A percentile compares a stretch with the other conserved stretches of the same genome.
These are phyloP conservation scores for Cryptus viduatorius DNA, from an alignment of 2,888 invertebrate species.

Conservation along the genomic window DNA sequence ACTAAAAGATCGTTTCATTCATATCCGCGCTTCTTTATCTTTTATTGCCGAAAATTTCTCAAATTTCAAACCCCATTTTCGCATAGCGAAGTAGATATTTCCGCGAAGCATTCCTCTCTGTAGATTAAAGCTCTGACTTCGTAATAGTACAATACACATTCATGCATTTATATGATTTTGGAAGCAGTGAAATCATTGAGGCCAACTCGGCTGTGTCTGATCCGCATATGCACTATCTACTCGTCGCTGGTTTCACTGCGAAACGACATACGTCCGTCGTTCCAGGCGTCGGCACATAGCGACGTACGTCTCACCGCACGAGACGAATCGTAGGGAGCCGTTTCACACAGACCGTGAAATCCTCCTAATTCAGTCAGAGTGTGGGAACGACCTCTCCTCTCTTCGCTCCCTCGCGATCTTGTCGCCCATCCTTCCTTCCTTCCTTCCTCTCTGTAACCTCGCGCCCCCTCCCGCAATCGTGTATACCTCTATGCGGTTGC, in stretches of 20 bases:
- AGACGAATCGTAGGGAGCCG: constrained; percentile 57
- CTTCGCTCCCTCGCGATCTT: constrained; percentile 5
- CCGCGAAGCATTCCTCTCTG: background rate
- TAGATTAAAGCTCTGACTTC: background rate
- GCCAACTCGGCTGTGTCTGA: constrained; percentile 8
- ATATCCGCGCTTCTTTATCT: background rate
- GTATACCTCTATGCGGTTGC: constrained; percentile 36
- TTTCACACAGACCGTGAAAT: constrained; percentile 70
- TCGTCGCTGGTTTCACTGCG: background rate
- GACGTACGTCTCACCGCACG: constrained; percentile 64
- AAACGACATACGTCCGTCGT: constrained; percentile 46
- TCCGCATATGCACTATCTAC: constrained; percentile 11
- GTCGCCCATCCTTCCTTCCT: constrained; percentile 41
- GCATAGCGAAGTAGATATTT: background rate
- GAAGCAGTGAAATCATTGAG: constrained; percentile 19
- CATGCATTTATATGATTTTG: background rate
- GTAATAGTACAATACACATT: background rate
- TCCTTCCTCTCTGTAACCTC: constrained; percentile 35
- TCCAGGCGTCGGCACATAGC: constrained; percentile 62
- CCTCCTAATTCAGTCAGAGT: constrained; percentile 70
- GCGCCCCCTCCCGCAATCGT: constrained; percentile 9
- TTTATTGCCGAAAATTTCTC: background rate
- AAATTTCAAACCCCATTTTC: background rate
- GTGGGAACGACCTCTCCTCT: constrained; percentile 41
- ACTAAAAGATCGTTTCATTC: background rate